Evolutionary conservation across 2,113 vertebrate species (phyloP).

Genomic region (Caracal caracal): DNA sequence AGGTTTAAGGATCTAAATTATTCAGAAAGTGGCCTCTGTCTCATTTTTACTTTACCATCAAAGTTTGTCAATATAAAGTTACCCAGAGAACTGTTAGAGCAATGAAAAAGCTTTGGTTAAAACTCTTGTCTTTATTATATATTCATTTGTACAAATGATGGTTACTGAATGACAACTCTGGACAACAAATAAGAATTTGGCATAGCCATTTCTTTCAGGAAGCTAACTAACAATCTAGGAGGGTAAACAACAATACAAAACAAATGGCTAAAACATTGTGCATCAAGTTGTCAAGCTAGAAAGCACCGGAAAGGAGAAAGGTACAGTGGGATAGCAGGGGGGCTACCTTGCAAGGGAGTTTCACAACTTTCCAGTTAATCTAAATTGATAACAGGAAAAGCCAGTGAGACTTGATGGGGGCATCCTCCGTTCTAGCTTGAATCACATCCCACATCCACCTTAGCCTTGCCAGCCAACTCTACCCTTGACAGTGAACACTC

Average conservation of each 20-base stretch:
- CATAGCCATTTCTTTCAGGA: not conserved
- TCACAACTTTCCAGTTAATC: not conserved
- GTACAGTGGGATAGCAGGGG: not conserved
- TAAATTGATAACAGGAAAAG: not conserved
- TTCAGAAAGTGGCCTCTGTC: slow-evolving; percentile 49
- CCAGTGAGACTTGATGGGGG: not conserved
- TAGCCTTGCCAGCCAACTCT: not conserved
- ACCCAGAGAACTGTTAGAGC: not conserved
- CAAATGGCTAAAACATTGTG: not conserved
- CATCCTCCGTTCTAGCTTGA: not conserved
- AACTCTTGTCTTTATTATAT: not conserved
- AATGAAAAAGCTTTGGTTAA: slow-evolving; percentile 53
- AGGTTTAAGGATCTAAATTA: slow-evolving; percentile 66
- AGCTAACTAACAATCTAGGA: not conserved
- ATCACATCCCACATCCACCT: not conserved
- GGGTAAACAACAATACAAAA: not conserved
- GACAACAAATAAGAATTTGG: not conserved
- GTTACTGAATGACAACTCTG: not conserved
- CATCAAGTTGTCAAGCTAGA: not conserved
- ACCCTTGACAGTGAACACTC: not conserved
- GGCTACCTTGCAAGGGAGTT: not conserved
- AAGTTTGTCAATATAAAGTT: slow-evolving; percentile 66
- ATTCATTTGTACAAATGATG: not conserved
- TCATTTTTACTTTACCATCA: slow-evolving; percentile 54
- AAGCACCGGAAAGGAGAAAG: not conserved